A percentile compares a stretch with the other conserved stretches of the same genome.
These are phyloP conservation scores for Coenobita brevimanus DNA, from an alignment of 1,140 invertebrate genomes.

Conservation along the genomic window DNA sequence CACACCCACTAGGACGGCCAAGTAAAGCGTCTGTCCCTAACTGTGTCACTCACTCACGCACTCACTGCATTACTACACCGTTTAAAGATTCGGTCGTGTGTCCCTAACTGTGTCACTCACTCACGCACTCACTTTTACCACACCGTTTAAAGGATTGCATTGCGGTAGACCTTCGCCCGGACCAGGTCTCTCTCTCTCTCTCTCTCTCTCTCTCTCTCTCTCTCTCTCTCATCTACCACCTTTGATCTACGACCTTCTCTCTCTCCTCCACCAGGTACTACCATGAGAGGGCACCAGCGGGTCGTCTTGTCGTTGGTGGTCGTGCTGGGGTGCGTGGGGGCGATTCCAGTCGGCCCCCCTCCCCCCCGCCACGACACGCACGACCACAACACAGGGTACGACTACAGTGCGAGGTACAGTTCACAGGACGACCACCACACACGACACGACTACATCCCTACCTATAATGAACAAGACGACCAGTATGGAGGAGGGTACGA, in stretches of 20 bases:
- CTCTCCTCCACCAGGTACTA: not conserved
- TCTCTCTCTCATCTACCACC: slow-evolving; percentile 27
- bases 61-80: not conserved
- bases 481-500: too few species aligned
- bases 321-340: not conserved
- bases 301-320: too few species aligned
- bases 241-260: not conserved
- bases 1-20: too few species aligned
- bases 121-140: not conserved
- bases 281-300: not conserved
- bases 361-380: too few species aligned
- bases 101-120: not conserved
- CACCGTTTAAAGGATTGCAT: not conserved
- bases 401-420: too few species aligned
- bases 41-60: not conserved
- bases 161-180: not conserved
- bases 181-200: slow-evolving; percentile 21
- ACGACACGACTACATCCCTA: too few species aligned
- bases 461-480: too few species aligned
- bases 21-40: not conserved
- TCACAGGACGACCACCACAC: too few species aligned
- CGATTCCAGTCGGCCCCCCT: too few species aligned
- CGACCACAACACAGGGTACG: too few species aligned
- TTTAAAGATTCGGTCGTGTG: not conserved
- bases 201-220: slow-evolving; percentile 46